These are phyloP conservation scores for Helicorthomorpha holstii DNA, from an alignment of 1,140 invertebrate genomes.

Conservation along the genomic window DNA sequence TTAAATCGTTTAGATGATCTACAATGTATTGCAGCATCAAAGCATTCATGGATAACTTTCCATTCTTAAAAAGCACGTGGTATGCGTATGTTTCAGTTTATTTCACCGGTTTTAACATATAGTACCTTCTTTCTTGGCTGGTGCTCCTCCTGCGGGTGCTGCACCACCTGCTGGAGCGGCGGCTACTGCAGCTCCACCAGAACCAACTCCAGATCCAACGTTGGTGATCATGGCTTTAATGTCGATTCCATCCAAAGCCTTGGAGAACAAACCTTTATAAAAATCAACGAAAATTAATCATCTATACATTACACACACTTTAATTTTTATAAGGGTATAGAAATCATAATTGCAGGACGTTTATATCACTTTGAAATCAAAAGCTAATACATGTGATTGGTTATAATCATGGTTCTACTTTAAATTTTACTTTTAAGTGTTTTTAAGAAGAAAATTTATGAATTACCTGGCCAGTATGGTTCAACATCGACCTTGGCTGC, in stretches of 20 bases:
- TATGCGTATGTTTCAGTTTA: background rate
- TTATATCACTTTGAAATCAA: background rate
- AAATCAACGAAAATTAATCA: background rate
- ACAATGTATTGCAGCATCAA: no score
- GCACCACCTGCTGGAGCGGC: constrained; percentile 44
- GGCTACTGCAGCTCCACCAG: constrained; percentile 52
- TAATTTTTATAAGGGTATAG: background rate
- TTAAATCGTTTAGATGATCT: no score
- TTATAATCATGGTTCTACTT: no score
- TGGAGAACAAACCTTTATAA: constrained; percentile 65
- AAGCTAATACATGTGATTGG: background rate
- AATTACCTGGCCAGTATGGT: constrained; percentile 85
- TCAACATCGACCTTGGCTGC: constrained; percentile 91
- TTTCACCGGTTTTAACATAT: background rate
- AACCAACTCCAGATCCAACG: constrained; percentile 79
- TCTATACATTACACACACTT: background rate
- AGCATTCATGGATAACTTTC: background rate
- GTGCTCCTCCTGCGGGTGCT: constrained; percentile 28
- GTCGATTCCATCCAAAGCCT: constrained; percentile 86
- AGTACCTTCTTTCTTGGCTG: constrained; percentile 16
- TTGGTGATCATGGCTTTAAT: constrained; percentile 88
- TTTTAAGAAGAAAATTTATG: background rate
- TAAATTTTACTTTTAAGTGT: no score
- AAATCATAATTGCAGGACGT: background rate
- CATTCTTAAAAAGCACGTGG: background rate